Conservation (phyloP, 2,888 invertebrate species). For the Merodon equestris region DNA sequence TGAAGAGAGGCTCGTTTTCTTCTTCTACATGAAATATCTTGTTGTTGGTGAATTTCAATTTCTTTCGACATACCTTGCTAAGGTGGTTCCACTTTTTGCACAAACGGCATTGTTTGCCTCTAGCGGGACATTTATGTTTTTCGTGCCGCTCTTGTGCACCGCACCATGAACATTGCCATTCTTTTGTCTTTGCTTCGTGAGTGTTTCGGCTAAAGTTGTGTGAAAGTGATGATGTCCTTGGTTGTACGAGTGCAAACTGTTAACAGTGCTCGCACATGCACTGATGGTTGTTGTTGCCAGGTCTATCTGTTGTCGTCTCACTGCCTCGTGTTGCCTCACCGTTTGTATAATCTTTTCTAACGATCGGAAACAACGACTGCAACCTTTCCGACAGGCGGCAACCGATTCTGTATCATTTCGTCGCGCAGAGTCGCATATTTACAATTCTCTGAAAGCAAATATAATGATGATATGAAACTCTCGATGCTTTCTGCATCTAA, state of each 20-base stretch:
- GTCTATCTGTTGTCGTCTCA: constrained; percentile 16
- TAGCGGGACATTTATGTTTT: constrained; percentile 29
- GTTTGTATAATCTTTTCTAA: constrained; percentile 16
- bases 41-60: constrained; percentile 2
- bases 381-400: constrained; percentile 5
- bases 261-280: background rate
- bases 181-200: constrained; percentile 15
- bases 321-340: constrained; percentile 22
- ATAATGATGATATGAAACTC: constrained; percentile 24
- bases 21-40: constrained; percentile 30
- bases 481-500: constrained; percentile 18
- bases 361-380: constrained; percentile 4
- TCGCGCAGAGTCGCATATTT: constrained; percentile 19
- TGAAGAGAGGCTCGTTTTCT: constrained; percentile 2
- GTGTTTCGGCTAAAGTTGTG: background rate
- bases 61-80: constrained; percentile 22
- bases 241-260: background rate
- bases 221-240: constrained; percentile 1
- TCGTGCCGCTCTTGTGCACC: constrained; percentile 8
- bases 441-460: constrained; percentile 19
- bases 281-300: background rate
- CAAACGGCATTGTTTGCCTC: constrained; percentile 28
- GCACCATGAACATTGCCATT: constrained; percentile 17
- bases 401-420: constrained; percentile 29
- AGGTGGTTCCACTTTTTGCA: constrained; percentile 29